Conservation (phyloP, 2,888 invertebrate species). For the Gymnocheta viridis region DNA sequence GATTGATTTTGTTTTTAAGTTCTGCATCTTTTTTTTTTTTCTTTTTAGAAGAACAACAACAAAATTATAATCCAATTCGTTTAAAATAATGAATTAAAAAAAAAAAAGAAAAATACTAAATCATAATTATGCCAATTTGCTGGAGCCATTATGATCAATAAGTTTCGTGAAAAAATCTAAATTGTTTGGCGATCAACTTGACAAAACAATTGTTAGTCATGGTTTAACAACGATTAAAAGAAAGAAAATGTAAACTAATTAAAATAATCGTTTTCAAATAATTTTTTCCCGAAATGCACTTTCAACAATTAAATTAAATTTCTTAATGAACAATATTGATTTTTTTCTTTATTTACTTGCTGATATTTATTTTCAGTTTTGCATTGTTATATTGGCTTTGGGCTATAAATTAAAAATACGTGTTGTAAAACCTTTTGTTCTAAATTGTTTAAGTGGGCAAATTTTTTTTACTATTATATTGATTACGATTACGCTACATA, state of each 20-base stretch:
- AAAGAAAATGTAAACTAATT: slow-evolving; percentile 11
- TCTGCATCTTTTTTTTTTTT: slow-evolving; percentile 56
- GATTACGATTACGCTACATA: neutral
- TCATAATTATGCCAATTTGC: slow-evolving; percentile 81
- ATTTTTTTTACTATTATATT: neutral
- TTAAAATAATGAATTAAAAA: slow-evolving; percentile 59
- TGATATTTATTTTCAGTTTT: neutral
- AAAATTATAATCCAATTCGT: slow-evolving; percentile 70
- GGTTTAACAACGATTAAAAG: slow-evolving; percentile 23
- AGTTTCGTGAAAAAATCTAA: slow-evolving; percentile 83
- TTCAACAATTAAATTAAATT: slow-evolving; percentile 15
- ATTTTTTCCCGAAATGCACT: neutral
- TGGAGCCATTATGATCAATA: slow-evolving; percentile 83
- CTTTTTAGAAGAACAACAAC: slow-evolving; percentile 70
- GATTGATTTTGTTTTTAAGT: slow-evolving; percentile 72
- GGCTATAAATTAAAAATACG: slow-evolving; percentile 13
- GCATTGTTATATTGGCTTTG: slow-evolving; percentile 13
- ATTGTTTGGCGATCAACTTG: slow-evolving; percentile 82
- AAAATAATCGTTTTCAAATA: slow-evolving; percentile 25
- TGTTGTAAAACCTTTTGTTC: neutral
- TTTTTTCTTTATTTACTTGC: neutral
- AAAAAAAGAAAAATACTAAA: slow-evolving; percentile 54
- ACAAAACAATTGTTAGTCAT: slow-evolving; percentile 80
- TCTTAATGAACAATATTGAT: slow-evolving; percentile 40
- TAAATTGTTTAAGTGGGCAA: neutral